phyloP scores from a whole-genome alignment of 2,888 invertebrate genomes.

The Capitulum mitella region DNA sequence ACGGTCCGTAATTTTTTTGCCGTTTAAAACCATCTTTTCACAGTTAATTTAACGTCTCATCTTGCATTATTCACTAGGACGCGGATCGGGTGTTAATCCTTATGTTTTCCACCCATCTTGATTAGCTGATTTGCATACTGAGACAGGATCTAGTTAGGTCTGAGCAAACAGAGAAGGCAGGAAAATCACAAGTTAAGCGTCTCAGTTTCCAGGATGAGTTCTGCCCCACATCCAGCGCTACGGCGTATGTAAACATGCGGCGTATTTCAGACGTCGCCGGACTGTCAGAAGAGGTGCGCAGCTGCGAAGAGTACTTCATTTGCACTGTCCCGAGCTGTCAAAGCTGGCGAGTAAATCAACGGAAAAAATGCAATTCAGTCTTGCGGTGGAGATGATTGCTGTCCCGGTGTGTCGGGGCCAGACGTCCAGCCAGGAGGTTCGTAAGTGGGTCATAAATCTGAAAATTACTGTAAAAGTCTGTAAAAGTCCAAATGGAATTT shows the following conservation, averaged over 20 bases:
- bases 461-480: too few relatives aligned
- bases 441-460: too few relatives aligned
- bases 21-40: slow-evolving; percentile 19
- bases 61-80: neutral
- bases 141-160: slow-evolving; percentile 8
- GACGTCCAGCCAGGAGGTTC: too few relatives aligned
- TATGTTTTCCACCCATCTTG: slow-evolving; percentile 22
- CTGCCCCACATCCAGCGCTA: neutral
- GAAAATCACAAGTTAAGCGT: slow-evolving; percentile 12
- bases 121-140: slow-evolving; percentile 23
- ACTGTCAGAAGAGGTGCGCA: too few relatives aligned
- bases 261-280: too few relatives aligned
- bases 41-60: slow-evolving; percentile 8
- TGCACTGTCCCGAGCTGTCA: too few relatives aligned
- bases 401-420: too few relatives aligned
- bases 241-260: neutral
- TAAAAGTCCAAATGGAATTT: too few relatives aligned
- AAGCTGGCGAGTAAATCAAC: too few relatives aligned
- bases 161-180: slow-evolving; percentile 18
- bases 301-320: too few relatives aligned
- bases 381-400: too few relatives aligned
- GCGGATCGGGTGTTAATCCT: slow-evolving; percentile 8
- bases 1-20: neutral
- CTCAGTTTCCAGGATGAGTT: neutral
- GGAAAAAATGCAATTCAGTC: too few relatives aligned